Base-by-base conservation (phyloP, 2,888 invertebrate genomes). In the Malacosoma neustria region DNA sequence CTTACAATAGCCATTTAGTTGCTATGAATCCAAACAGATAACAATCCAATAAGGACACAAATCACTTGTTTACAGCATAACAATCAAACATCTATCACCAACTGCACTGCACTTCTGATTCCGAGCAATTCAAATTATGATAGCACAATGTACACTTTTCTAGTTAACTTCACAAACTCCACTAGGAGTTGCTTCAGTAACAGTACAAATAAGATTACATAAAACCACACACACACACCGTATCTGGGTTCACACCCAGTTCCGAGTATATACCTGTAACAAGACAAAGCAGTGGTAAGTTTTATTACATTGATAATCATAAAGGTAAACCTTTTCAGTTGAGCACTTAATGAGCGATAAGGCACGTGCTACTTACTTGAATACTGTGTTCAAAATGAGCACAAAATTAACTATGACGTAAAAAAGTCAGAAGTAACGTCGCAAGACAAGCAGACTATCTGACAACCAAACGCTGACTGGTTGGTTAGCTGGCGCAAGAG, bases 241-340 rank as follows among this genome's bases (percentile, higher is more conserved):
- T 76, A 80, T 75, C 81, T 77, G 74, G 72, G 81, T 69, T 80
- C 82, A 82, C 82, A 85, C 82, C 82, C 81, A 74, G 75, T 72
- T 74, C 74, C 74, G 69, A 76, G 71, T 70, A 73, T 70, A 73
- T 84, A 82, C 84, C 84, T 85, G 82, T 70, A 84, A 84, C 79
- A 80, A 85, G 79, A 82, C 82, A 84, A 81, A 81, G 80, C 79
- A 59, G 57, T 65, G 58, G 66, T 79, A 66, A 77, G 68, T 70
- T 67, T 63, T 59, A 64, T 44, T 59, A 59, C 42, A 53, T 58
- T 43, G 45, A 55, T 51, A 34, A 48, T 46, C 46, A 49, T 54
- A 39, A 48, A 56, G 35, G 45, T 48, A 42, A 49, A 55, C 54
- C 34, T 39, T 38, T 35, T 38, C 41, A 48, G 37, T 47, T 43